Evolutionary conservation across 2,888 invertebrate genomes (phyloP), one percentile per base, ranked within the genome.

Genomic region (Noctua janthina): DNA sequence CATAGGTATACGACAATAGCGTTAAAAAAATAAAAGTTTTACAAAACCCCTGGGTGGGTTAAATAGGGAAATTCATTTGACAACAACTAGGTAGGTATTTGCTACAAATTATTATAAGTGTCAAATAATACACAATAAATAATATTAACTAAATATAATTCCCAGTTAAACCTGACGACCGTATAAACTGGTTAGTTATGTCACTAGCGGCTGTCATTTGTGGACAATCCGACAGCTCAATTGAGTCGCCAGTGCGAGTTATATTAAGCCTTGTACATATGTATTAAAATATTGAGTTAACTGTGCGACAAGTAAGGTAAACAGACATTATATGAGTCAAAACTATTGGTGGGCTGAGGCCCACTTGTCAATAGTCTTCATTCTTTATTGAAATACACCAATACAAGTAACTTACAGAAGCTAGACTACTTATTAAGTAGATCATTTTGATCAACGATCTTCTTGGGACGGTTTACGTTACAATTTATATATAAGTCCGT

Each of bases 111-210:
- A 84, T 56, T 43, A 64, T 23, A 43, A 64, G 13, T 62, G 84
- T 77, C 66, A 83, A 73, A 86, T 76, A 78, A 74, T 64, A n/a
- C 20, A 49, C 64, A 74, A 74, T 79, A 87, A 69, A 79, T 73
- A 79, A n/a, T 59, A 74, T 66, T 46, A 67, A 54, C 83, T 49
- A 77, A 67, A 75, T 81, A 77, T 77, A 74, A 73, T 67, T 73
- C 56, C 46, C 39, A 66, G 76, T 75, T 75, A 64, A 74, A 72
- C n/a, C 67, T 79, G 76, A 87, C 49, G 66, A 71, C 62, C 46
- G 46, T 71, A 75, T 76, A 85, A 85, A 88, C 85, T 71, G 81
- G 85, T 81, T 81, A 87, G 76, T 76, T 74, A 77, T 73, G 85
- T 85, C 88, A 81, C 85, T 23, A 71, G 67, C 29, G 29, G 69